Evolutionary conservation across 2,113 vertebrate genomes (phyloP).

Genomic region (Excalfactoria chinensis): DNA sequence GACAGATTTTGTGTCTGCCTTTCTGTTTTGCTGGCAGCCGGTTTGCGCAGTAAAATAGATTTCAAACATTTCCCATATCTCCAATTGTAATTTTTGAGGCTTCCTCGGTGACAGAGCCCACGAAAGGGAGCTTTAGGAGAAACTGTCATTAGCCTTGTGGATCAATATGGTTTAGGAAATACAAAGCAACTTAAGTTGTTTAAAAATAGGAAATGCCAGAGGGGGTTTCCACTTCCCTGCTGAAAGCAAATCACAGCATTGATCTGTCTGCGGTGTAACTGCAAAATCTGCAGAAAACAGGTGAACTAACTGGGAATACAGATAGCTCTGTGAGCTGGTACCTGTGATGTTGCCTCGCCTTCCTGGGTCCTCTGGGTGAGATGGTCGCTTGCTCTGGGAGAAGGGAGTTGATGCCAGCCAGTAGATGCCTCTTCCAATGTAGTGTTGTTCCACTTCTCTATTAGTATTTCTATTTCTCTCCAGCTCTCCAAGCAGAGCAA

Average conservation of each 20-base stretch:
- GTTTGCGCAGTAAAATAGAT: slow-evolving; percentile 52
- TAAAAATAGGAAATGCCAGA: slow-evolving; percentile 78
- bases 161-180: slow-evolving; percentile 77
- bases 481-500: not conserved
- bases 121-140: slow-evolving; percentile 74
- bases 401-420: not conserved
- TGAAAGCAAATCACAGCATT: slow-evolving; percentile 72
- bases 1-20: slow-evolving; percentile 22
- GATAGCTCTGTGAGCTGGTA: not conserved
- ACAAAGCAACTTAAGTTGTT: slow-evolving; percentile 75
- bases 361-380: not conserved
- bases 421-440: not conserved
- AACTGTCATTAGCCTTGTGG: slow-evolving; percentile 72
- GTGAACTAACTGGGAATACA: slow-evolving; percentile 50
- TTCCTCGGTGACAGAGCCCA: slow-evolving; percentile 66
- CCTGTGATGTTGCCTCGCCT: not conserved
- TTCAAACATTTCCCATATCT: slow-evolving; percentile 55
- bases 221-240: slow-evolving; percentile 61
- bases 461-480: not conserved
- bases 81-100: slow-evolving; percentile 76
- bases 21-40: slow-evolving; percentile 61
- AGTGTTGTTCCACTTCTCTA: not conserved
- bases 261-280: slow-evolving; percentile 64
- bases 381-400: rapidly evolving
- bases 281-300: slow-evolving; percentile 57